phyloP scores from a whole-genome alignment of 2,113 vertebrate species.

The Cyanocitta stelleri region DNA sequence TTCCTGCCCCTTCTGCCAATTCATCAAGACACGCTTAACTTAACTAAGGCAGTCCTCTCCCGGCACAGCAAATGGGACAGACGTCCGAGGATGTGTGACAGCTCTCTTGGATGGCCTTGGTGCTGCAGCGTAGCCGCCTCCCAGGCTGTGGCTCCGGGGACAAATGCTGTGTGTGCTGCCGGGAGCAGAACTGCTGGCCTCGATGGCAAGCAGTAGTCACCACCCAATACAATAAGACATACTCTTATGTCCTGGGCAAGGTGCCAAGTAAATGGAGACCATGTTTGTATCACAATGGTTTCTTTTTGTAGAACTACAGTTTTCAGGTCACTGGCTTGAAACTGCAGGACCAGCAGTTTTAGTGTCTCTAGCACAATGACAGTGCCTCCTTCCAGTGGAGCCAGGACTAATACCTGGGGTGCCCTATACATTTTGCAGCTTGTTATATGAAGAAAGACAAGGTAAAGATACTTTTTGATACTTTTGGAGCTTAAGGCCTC shows the following conservation, averaged over 20 bases:
- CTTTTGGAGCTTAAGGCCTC: neutral
- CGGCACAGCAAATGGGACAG: neutral
- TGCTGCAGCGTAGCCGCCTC: neutral
- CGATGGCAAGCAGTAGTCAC: neutral
- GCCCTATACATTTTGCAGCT: neutral
- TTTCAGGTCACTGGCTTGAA: neutral
- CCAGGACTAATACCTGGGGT: neutral
- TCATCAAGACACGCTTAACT: neutral
- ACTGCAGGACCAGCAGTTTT: neutral
- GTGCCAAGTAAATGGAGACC: neutral
- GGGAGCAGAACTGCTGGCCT: neutral
- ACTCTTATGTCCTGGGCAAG: neutral
- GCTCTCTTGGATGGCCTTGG: neutral
- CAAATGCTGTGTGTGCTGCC: neutral
- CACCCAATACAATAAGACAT: rapidly evolving
- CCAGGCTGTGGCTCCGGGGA: neutral
- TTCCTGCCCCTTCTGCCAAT: neutral
- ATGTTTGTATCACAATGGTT: neutral
- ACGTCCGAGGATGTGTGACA: neutral
- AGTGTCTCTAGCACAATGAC: neutral
- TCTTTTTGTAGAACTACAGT: neutral
- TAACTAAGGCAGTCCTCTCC: neutral
- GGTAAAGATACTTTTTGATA: neutral
- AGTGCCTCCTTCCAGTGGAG: neutral
- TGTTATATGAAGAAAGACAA: neutral